Percentiles rank a stretch among this genome's conserved stretches.
Conservation (phyloP, 2,113 vertebrate genomes). For the Proteles cristata region DNA sequence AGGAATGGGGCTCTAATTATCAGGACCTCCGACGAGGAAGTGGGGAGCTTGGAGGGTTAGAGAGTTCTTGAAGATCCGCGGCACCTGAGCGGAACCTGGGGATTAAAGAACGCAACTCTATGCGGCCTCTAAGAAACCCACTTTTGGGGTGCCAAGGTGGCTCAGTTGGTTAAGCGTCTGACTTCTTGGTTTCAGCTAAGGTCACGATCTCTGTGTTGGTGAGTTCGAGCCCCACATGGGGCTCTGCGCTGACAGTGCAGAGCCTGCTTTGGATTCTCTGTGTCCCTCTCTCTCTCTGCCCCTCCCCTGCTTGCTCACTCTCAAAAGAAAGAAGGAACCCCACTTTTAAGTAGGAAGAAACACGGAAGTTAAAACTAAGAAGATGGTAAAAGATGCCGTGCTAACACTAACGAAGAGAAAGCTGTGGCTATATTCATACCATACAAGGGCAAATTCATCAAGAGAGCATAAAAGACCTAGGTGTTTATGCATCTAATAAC, state of each 20-base stretch:
- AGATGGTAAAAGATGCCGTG: neutral
- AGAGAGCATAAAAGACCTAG: neutral
- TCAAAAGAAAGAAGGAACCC: too few relatives aligned
- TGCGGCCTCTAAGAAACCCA: neutral
- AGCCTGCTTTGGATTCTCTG: too few relatives aligned
- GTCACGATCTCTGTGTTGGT: too few relatives aligned
- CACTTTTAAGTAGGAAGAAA: neutral
- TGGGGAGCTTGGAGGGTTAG: neutral
- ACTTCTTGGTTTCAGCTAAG: too few relatives aligned
- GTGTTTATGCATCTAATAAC: neutral
- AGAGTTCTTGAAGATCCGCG: neutral
- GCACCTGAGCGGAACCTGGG: neutral
- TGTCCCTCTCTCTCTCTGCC: too few relatives aligned
- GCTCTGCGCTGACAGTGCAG: too few relatives aligned
- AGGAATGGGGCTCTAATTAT: neutral
- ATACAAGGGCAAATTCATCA: neutral
- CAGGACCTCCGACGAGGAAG: conserved; percentile 35
- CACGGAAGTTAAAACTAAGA: neutral
- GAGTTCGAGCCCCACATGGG: too few relatives aligned
- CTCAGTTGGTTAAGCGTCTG: too few relatives aligned
- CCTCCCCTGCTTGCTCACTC: too few relatives aligned
- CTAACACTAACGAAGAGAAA: neutral
- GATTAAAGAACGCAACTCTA: conserved; percentile 28
- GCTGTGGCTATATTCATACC: neutral
- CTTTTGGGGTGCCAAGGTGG: neutral